Evolutionary conservation across 2,888 invertebrate genomes (phyloP).

Genomic region (Drosophila buzzatii): DNA sequence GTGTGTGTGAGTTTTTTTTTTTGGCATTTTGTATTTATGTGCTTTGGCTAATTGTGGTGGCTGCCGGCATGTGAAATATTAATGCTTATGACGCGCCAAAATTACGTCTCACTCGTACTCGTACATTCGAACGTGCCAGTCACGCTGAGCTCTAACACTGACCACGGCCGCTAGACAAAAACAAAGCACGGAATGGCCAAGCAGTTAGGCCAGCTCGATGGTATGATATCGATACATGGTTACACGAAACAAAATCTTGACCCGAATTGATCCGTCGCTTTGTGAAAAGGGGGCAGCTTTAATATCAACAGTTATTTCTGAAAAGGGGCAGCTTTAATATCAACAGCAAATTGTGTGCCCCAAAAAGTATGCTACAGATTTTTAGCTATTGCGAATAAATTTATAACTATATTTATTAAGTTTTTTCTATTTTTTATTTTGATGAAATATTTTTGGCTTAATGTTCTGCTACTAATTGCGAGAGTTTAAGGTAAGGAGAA

Average conservation of each 20-base stretch:
- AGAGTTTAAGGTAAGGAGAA: neutral
- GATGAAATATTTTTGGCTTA: neutral
- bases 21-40: constrained; percentile 5
- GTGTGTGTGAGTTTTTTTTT: no score
- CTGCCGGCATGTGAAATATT: constrained; percentile 42
- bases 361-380: constrained; percentile 20
- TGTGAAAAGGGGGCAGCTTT: constrained; percentile 4
- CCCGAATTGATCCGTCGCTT: constrained; percentile 30
- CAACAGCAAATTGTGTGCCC: neutral
- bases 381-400: neutral
- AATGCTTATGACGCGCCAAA: constrained; percentile 40
- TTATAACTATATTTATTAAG: neutral
- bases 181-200: constrained; percentile 1
- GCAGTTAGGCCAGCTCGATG: constrained; percentile 27
- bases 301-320: constrained; percentile 6
- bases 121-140: constrained; percentile 18
- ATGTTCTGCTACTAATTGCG: neutral
- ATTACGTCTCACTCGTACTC: constrained; percentile 17
- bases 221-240: constrained; percentile 17
- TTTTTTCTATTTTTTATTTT: neutral
- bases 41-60: constrained; percentile 31
- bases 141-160: constrained; percentile 22
- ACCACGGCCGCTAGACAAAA: neutral
- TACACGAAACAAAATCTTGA: constrained; percentile 13
- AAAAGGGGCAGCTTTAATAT: neutral